A percentile compares a stretch with the other conserved stretches of the same genome.
These are phyloP conservation scores for Sacculina carcini DNA, from an alignment of 2,888 invertebrate genomes.

Conservation along the genomic window DNA sequence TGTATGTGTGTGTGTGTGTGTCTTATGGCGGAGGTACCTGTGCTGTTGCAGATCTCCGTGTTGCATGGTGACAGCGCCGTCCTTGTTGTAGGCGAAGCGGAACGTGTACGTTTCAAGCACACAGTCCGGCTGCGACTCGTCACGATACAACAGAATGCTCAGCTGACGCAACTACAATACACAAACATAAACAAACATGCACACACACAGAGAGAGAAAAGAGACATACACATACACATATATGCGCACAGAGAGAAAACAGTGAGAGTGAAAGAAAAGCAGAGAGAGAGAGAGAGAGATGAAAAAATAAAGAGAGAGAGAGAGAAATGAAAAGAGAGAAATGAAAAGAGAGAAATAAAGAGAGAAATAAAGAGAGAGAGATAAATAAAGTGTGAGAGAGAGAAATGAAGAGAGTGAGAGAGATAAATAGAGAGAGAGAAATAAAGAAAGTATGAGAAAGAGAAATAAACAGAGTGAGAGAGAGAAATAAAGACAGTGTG, in stretches of 20 bases:
- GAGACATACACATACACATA: background rate
- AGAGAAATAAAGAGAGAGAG: background rate
- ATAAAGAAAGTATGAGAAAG: background rate
- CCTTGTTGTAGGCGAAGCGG: slow-evolving; percentile 19
- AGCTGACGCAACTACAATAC: slow-evolving; percentile 16
- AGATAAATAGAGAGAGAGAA: slow-evolving; percentile 6
- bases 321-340: background rate
- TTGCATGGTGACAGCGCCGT: slow-evolving; percentile 19
- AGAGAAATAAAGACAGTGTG: background rate
- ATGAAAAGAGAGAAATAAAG: background rate
- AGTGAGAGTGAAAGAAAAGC: background rate
- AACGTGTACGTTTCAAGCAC: slow-evolving; percentile 23
- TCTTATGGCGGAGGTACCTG: slow-evolving; percentile 2
- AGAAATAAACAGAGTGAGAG: background rate
- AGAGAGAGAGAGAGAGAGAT: background rate
- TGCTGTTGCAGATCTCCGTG: slow-evolving; percentile 14
- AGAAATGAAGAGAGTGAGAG: slow-evolving; percentile 2
- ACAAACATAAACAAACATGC: background rate
- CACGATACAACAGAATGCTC: slow-evolving; percentile 19
- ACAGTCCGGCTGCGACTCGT: slow-evolving; percentile 19
- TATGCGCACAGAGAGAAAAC: background rate
- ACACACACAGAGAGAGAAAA: background rate
- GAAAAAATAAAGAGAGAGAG: background rate
- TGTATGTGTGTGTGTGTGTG: background rate
- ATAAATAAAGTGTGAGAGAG: background rate